phyloP scores from a whole-genome alignment of 2,113 vertebrate genomes.

The Melospiza melodia region DNA sequence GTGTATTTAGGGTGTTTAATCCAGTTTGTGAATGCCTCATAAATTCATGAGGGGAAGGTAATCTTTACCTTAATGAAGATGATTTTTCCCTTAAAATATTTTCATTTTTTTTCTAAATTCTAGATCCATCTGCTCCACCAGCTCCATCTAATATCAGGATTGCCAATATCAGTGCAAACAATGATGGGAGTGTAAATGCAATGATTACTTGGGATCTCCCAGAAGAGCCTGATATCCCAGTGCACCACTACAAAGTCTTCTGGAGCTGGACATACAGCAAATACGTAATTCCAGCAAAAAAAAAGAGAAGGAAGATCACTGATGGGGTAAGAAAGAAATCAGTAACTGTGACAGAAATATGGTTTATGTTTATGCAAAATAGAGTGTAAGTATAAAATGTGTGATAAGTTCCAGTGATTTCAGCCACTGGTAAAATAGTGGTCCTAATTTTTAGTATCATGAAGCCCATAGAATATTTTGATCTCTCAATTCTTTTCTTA shows the following conservation, averaged over 20 bases:
- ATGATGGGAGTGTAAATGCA: conserved; percentile 79
- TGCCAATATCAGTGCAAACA: conserved; percentile 76
- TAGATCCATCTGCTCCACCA: conserved; percentile 90
- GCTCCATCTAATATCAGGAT: conserved; percentile 82
- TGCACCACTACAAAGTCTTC: conserved; percentile 94
- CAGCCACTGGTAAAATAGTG: background rate
- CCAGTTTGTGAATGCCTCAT: fast-evolving
- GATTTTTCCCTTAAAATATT: background rate
- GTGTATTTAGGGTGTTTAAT: background rate
- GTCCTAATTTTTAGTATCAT: background rate
- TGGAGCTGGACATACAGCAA: conserved; percentile 90
- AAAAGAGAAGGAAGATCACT: conserved; percentile 89
- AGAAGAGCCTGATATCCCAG: conserved; percentile 88
- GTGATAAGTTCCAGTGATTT: background rate
- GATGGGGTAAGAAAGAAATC: conserved; percentile 80
- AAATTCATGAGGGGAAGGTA: background rate
- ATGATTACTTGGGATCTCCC: conserved; percentile 85
- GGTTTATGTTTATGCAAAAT: background rate
- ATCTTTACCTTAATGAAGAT: background rate
- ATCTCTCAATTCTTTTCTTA: background rate
- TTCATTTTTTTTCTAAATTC: background rate
- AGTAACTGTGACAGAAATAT: background rate
- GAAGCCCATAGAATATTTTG: background rate
- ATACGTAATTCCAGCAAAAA: conserved; percentile 85
- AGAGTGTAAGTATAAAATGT: background rate